Conservation (phyloP, 2,113 vertebrate genomes). For the Colistium nudipinnis region DNA sequence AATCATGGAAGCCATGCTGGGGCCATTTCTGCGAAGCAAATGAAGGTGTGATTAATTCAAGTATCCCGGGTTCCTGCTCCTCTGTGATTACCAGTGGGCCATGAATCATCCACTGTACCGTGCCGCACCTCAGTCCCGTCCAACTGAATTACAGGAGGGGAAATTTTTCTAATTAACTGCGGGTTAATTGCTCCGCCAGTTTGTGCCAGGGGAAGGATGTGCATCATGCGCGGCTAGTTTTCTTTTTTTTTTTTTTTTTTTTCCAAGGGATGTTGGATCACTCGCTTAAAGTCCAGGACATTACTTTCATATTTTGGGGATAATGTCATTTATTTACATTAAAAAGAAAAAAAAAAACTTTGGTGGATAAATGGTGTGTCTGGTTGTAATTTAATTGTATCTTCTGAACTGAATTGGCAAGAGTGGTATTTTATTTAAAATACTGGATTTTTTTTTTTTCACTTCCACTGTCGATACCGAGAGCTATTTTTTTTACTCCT, state of each 20-base stretch:
- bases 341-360: neutral
- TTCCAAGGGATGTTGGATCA: conserved; percentile 13
- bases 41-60: conserved; percentile 74
- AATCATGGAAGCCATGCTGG: conserved; percentile 66
- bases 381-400: too few relatives aligned
- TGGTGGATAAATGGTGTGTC: too few relatives aligned
- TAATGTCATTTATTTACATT: neutral
- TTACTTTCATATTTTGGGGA: neutral
- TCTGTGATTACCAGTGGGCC: conserved; percentile 71
- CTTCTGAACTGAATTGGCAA: too few relatives aligned
- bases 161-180: conserved; percentile 77
- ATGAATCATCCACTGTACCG: conserved; percentile 72
- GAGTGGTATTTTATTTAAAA: neutral
- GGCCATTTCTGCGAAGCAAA: conserved; percentile 70
- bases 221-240: conserved; percentile 41
- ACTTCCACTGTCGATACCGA: neutral
- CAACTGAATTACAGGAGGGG: conserved; percentile 60
- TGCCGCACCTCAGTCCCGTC: conserved; percentile 49
- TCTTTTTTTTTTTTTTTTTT: conserved; percentile 44
- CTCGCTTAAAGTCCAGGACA: neutral
- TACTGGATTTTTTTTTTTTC: neutral
- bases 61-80: conserved; percentile 60
- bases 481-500: neutral
- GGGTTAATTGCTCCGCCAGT: conserved; percentile 72
- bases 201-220: conserved; percentile 48